These are phyloP conservation scores for Cynocephalus volans DNA, from an alignment of 2,113 vertebrate species.

Conservation along the genomic window DNA sequence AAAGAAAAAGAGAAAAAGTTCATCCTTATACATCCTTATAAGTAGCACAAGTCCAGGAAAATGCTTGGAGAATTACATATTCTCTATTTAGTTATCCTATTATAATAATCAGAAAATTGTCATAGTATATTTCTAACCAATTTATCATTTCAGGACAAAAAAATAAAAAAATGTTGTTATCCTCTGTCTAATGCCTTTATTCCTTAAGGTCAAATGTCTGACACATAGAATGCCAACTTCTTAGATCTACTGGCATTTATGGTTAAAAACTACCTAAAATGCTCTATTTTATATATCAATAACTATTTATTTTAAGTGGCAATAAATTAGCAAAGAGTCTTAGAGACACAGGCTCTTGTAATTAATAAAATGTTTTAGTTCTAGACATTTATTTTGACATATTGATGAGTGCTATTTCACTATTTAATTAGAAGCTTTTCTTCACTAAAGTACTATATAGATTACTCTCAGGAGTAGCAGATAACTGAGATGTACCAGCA, in stretches of 20 bases:
- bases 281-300: background rate
- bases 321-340: conserved; percentile 47
- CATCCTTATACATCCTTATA: conserved; percentile 29
- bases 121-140: background rate
- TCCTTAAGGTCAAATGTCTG: conserved; percentile 16
- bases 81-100: background rate
- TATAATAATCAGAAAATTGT: conserved; percentile 43
- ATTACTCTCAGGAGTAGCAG: conserved; percentile 79
- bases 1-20: conserved; percentile 3
- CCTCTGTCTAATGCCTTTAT: background rate
- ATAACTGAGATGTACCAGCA: conserved; percentile 79
- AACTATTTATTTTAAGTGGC: conserved; percentile 55
- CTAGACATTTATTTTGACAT: conserved; percentile 76
- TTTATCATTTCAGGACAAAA: conserved; percentile 10
- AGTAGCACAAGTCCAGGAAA: background rate
- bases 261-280: conserved; percentile 34
- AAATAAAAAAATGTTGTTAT: conserved; percentile 10
- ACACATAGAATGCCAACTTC: conserved; percentile 9
- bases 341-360: conserved; percentile 31
- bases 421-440: conserved; percentile 82
- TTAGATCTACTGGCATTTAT: background rate
- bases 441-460: conserved; percentile 80
- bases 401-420: conserved; percentile 59
- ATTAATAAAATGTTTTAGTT: conserved; percentile 71
- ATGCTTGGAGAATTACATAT: conserved; percentile 15